Percentiles rank a stretch among this genome's conserved stretches.
These are phyloP conservation scores for Rallus crepitans DNA, from an alignment of 2,797 vertebrate genomes.

Conservation along the genomic window DNA sequence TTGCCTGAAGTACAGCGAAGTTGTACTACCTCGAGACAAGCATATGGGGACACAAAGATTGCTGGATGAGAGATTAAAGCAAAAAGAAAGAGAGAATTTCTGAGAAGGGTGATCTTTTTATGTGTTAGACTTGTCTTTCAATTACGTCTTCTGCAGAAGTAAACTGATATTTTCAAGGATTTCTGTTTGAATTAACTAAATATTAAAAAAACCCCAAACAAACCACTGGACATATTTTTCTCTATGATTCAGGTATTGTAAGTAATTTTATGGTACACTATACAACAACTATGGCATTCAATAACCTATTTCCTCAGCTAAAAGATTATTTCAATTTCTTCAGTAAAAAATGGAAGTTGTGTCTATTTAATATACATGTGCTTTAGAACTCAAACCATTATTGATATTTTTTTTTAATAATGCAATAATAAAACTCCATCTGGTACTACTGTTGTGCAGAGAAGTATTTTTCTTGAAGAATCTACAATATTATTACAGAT, in stretches of 20 bases:
- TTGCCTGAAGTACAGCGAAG: neutral
- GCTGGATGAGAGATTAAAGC: neutral
- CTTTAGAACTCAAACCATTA: neutral
- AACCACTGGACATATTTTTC: neutral
- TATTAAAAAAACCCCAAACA: neutral
- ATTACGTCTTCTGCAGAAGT: neutral
- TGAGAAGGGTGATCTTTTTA: neutral
- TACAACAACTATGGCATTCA: neutral
- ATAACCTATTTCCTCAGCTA: neutral
- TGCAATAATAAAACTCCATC: neutral
- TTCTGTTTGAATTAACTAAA: neutral
- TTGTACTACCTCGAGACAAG: neutral
- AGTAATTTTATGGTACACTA: neutral
- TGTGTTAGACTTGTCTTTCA: neutral
- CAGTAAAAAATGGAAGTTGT: neutral
- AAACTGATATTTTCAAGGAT: neutral
- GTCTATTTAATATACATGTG: neutral
- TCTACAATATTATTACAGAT: neutral
- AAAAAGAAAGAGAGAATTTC: neutral
- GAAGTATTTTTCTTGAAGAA: neutral
- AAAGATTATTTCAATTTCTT: neutral
- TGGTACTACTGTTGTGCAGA: neutral
- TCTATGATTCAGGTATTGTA: neutral
- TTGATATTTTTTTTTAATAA: neutral
- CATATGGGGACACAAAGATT: accelerated